These are phyloP conservation scores for Platyura marginata DNA, from an alignment of 1,140 invertebrate species.

Conservation along the genomic window DNA sequence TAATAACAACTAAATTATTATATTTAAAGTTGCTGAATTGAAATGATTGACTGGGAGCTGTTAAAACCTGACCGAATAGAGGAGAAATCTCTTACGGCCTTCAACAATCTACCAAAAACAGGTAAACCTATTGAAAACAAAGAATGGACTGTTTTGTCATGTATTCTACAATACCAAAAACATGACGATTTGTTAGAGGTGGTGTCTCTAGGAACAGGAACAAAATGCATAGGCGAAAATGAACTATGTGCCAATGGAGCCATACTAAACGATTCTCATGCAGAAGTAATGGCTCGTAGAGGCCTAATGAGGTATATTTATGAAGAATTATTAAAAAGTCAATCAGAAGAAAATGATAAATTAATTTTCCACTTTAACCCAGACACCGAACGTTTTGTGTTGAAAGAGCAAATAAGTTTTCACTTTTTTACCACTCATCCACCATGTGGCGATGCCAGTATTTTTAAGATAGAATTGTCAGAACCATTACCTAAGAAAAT, in stretches of 20 bases:
- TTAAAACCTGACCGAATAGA: slow-evolving; percentile 27
- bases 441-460: slow-evolving; percentile 91
- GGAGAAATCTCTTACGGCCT: slow-evolving; percentile 36
- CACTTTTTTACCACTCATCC: slow-evolving; percentile 75
- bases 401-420: slow-evolving; percentile 47
- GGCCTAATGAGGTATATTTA: slow-evolving; percentile 64
- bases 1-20: no score
- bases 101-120: slow-evolving; percentile 47
- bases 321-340: slow-evolving; percentile 29
- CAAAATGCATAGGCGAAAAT: slow-evolving; percentile 73
- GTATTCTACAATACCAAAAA: slow-evolving; percentile 38
- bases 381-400: slow-evolving; percentile 20
- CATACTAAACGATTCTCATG: slow-evolving; percentile 77
- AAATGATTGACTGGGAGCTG: no score
- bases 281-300: slow-evolving; percentile 70
- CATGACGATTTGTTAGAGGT: slow-evolving; percentile 30
- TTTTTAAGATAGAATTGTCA: slow-evolving; percentile 31
- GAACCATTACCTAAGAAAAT: slow-evolving; percentile 17
- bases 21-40: no score
- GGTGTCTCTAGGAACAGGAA: slow-evolving; percentile 69
- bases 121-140: slow-evolving; percentile 53
- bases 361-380: slow-evolving; percentile 17
- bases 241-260: slow-evolving; percentile 41
- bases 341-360: slow-evolving; percentile 17
- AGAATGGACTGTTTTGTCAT: slow-evolving; percentile 73